Percentiles rank a stretch among this genome's conserved stretches.
These are phyloP conservation scores for Amphiura filiformis DNA, from an alignment of 35 echinoderm and acorn worm genomes.

Conservation along the genomic window DNA sequence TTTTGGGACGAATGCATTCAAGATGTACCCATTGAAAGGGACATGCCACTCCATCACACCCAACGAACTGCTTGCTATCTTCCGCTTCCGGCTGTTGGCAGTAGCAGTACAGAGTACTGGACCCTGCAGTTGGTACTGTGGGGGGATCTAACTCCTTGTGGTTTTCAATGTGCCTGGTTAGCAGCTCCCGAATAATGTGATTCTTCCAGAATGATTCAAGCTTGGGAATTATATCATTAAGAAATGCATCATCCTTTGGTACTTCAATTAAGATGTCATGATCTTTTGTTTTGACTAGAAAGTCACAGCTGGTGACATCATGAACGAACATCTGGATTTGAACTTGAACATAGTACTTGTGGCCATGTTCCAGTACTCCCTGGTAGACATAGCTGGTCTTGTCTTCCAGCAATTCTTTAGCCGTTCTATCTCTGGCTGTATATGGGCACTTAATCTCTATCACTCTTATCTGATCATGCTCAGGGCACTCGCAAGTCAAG, in stretches of 20 bases:
- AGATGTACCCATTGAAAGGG: neutral
- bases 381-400: neutral
- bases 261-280: neutral
- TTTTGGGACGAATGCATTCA: neutral
- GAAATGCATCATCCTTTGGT: neutral
- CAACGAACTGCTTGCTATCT: neutral
- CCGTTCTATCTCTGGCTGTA: neutral
- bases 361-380: neutral
- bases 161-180: neutral
- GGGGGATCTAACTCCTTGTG: neutral
- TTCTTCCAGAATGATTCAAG: neutral
- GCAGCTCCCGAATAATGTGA: neutral
- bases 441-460: conserved; percentile 16
- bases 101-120: neutral
- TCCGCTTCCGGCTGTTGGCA: neutral
- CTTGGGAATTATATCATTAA: neutral
- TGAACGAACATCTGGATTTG: conserved; percentile 4
- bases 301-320: neutral
- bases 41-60: neutral
- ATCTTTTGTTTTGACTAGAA: neutral
- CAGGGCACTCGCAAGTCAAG: neutral
- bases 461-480: neutral
- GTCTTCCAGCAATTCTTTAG: neutral
- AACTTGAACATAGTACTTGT: neutral
- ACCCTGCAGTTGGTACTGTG: too few species aligned